Conservation (phyloP, 2,797 vertebrate species). For the Morus bassanus region DNA sequence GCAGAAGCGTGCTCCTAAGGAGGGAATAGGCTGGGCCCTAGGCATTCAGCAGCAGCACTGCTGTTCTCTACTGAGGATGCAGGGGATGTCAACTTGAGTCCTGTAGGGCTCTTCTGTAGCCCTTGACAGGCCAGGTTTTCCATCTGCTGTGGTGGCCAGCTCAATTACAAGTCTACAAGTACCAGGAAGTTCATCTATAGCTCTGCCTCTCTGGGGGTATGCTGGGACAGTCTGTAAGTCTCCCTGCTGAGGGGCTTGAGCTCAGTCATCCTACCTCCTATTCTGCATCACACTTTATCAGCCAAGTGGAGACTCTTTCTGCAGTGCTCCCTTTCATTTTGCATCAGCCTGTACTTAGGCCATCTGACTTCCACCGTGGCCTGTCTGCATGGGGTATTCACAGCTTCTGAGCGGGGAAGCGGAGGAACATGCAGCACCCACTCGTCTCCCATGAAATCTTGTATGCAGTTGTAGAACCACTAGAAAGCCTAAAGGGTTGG, state of each 20-base stretch:
- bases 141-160: not conserved
- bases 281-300: not conserved
- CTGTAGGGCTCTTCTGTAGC: not conserved
- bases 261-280: not conserved
- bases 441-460: not conserved
- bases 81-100: rapidly evolving
- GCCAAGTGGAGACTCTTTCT: not conserved
- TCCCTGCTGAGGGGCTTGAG: not conserved
- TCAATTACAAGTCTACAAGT: not conserved
- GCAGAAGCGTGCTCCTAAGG: not conserved
- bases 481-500: not conserved
- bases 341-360: not conserved
- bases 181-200: not conserved
- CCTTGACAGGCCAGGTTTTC: too few relatives aligned
- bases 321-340: not conserved
- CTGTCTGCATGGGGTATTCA: rapidly evolving
- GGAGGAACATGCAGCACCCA: rapidly evolving
- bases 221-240: rapidly evolving
- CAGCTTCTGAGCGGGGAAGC: not conserved
- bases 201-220: not conserved
- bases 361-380: too few relatives aligned
- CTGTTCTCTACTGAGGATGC: too few relatives aligned
- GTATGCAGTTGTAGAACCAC: not conserved
- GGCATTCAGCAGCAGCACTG: not conserved
- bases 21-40: not conserved